These are phyloP conservation scores for Cyanoramphus novaezelandiae DNA, from an alignment of 2,113 vertebrate genomes.

Conservation along the genomic window DNA sequence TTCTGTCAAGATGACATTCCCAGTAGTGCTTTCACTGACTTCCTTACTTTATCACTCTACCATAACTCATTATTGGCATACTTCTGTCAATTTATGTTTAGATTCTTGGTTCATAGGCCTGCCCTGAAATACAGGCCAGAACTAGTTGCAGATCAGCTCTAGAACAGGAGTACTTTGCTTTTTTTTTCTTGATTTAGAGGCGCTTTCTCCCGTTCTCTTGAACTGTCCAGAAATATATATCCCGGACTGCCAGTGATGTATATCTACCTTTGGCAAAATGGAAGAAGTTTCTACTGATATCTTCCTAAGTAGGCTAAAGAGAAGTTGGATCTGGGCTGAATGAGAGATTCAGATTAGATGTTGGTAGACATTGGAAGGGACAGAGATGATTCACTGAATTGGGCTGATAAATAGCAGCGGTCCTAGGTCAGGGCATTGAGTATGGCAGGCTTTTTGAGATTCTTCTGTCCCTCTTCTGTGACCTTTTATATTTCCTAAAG, in stretches of 20 bases:
- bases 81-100: background rate
- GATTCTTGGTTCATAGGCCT: background rate
- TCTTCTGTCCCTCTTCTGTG: background rate
- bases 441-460: background rate
- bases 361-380: background rate
- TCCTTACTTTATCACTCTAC: background rate
- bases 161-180: background rate
- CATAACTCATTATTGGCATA: background rate
- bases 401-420: background rate
- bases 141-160: background rate
- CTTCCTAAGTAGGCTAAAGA: background rate
- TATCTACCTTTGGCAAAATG: background rate
- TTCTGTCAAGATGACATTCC: background rate
- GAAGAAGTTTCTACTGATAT: background rate
- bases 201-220: background rate
- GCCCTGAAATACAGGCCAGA: background rate
- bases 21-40: background rate
- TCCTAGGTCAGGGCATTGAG: too few relatives aligned
- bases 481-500: background rate
- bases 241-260: background rate
- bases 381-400: accelerated
- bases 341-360: background rate
- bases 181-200: background rate
- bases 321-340: background rate
- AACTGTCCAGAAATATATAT: background rate